Conservation (phyloP, 2,113 vertebrate genomes). For the Stercorarius parasiticus region DNA sequence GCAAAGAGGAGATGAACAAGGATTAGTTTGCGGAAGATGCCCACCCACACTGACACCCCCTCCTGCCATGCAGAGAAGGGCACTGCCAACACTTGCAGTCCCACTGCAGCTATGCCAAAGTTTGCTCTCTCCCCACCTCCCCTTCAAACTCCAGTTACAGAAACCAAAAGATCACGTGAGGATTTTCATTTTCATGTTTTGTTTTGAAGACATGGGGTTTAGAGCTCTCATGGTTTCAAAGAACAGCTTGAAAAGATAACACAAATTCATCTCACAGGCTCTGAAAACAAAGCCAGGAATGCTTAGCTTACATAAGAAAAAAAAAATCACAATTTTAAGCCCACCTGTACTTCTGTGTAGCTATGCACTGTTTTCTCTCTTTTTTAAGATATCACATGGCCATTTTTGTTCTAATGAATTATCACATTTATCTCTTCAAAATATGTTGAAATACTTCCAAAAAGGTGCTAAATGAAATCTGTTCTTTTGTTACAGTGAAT, state of each 20-base stretch:
- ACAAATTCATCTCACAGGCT: background rate
- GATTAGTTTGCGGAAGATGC: background rate
- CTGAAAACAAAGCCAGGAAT: background rate
- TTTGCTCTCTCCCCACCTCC: background rate
- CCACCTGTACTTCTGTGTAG: background rate
- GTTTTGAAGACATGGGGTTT: background rate
- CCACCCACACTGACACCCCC: background rate
- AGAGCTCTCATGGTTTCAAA: background rate
- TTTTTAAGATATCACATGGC: background rate
- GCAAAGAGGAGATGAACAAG: background rate
- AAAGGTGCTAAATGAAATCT: background rate
- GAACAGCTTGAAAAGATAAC: background rate
- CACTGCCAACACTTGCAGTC: background rate
- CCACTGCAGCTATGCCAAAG: background rate
- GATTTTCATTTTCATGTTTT: background rate
- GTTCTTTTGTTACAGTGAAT: background rate
- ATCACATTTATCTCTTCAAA: slow-evolving; percentile 1
- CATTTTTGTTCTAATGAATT: background rate
- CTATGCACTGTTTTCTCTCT: background rate
- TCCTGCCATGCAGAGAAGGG: background rate
- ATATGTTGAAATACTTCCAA: background rate
- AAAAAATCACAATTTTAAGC: background rate
- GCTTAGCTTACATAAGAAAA: background rate
- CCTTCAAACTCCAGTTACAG: background rate
- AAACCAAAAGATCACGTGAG: background rate